These are phyloP conservation scores for Australoheros facetus DNA, from an alignment of 2,797 vertebrate species.

Conservation along the genomic window DNA sequence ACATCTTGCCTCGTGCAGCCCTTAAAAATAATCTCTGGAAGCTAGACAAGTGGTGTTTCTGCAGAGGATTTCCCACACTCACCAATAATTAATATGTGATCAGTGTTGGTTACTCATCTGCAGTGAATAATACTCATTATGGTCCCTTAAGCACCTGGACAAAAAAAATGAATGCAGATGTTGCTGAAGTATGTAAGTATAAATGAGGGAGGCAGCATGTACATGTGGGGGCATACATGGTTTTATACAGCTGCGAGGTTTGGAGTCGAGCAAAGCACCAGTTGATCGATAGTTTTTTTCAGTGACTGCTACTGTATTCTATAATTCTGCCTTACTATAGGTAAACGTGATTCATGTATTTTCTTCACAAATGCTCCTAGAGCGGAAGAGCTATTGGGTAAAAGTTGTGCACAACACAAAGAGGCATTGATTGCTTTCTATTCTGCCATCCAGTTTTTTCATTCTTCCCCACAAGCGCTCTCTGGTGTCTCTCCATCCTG, in stretches of 20 bases:
- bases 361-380: constrained; percentile 48
- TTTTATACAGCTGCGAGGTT: constrained; percentile 60
- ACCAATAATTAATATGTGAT: constrained; percentile 25
- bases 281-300: constrained; percentile 55
- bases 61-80: constrained; percentile 53
- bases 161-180: constrained; percentile 54
- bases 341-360: constrained; percentile 67
- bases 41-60: constrained; percentile 35
- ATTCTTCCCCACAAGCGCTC: constrained; percentile 61
- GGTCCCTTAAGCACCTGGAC: constrained; percentile 55
- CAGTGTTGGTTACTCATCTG: constrained; percentile 40
- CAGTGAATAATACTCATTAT: constrained; percentile 33
- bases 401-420: constrained; percentile 68
- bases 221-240: constrained; percentile 36
- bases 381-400: constrained; percentile 58
- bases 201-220: constrained; percentile 39
- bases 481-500: constrained; percentile 64
- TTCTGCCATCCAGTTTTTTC: constrained; percentile 58
- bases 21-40: constrained; percentile 39
- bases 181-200: constrained; percentile 32
- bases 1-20: not conserved
- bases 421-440: constrained; percentile 70
- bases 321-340: constrained; percentile 42
- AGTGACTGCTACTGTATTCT: constrained; percentile 45
- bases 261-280: constrained; percentile 28